Evolutionary conservation across 2,113 vertebrate species (phyloP), one percentile per base, ranked within the genome.

Genomic region (Psittacula cyanocephala): DNA sequence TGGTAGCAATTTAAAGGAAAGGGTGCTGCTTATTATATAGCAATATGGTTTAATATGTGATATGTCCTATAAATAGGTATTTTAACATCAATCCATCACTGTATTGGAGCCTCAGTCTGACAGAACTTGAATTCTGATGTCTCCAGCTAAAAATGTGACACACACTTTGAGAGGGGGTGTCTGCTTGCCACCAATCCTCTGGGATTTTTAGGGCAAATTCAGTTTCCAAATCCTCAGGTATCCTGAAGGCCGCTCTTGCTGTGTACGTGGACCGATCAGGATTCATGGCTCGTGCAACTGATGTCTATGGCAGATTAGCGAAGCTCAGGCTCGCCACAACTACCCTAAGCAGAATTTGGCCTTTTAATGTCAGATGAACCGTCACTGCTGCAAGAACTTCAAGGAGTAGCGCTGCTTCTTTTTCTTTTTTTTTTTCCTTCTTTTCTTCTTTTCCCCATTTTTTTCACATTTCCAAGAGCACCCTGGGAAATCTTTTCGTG

Each of bases 401-500:
- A 88, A 88, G 83, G n/a, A 89, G 64, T 79, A 92, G 81, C 55
- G 37, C 49, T 62, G 46, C 13, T 44, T 9, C 44, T 50, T 65
- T 65, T 65, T 50, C 65, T 55, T 62, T 37, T 37, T 37, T 37
- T 37, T 62, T 67, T 39, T 18, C 23, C 46, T 9, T 55, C 24
- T 15, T 11, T 13, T 22, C 19, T 18, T 13, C 11, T 25, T 39
- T 35, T 17, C 7, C 14, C 10, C 6, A 39, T 12, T 28, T 28
- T 41, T 53, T 20, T 7, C 31, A 22, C 4, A 5, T 91, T 94
- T 91, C 86, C 76, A 79, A 63, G 77, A 92, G 96, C 69, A 97
- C 77, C 52, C 86, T 94, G 95, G 95, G 93, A 96, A 96, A 97
- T 94, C 95, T 49, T 96, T 94, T 91, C 37, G 60, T 88, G 55